Conservation (phyloP, 2,113 vertebrate genomes). For the Otocyon megalotis region DNA sequence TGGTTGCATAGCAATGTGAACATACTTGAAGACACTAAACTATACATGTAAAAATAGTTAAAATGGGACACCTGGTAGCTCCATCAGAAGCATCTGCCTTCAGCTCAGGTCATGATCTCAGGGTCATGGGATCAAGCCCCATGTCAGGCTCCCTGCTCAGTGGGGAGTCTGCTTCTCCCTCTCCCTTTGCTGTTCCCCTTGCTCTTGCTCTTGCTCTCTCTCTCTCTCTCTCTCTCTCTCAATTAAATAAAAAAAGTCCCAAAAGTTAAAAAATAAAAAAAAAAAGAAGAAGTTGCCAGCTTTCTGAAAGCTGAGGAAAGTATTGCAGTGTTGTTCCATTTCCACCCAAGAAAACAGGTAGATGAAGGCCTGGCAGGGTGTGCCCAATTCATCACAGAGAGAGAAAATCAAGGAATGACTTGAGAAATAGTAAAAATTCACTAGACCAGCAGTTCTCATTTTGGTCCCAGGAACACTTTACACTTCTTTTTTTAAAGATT, state of each 20-base stretch:
- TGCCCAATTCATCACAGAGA: background rate
- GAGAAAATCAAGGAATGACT: background rate
- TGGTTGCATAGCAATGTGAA: background rate
- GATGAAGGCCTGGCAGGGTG: background rate
- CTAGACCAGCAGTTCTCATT: background rate
- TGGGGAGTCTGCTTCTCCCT: background rate
- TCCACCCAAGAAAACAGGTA: background rate
- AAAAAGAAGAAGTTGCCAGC: background rate
- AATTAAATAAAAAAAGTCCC: background rate
- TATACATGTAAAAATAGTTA: background rate
- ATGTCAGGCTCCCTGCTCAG: background rate
- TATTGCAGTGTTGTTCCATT: background rate
- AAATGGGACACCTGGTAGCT: background rate
- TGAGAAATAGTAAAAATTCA: background rate
- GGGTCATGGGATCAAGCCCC: background rate
- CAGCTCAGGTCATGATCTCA: background rate
- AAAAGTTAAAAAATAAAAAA: background rate
- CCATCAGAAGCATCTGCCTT: background rate
- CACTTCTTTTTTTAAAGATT: too few species aligned
- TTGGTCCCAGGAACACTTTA: background rate
- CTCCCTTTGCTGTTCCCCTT: background rate
- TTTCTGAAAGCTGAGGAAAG: background rate
- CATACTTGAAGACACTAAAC: background rate
- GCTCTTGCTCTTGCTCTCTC: background rate
- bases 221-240: background rate